A percentile compares a stretch with the other conserved stretches of the same genome.
Conservation (phyloP, 2,797 vertebrate genomes). For the Antennarius maculatus region DNA sequence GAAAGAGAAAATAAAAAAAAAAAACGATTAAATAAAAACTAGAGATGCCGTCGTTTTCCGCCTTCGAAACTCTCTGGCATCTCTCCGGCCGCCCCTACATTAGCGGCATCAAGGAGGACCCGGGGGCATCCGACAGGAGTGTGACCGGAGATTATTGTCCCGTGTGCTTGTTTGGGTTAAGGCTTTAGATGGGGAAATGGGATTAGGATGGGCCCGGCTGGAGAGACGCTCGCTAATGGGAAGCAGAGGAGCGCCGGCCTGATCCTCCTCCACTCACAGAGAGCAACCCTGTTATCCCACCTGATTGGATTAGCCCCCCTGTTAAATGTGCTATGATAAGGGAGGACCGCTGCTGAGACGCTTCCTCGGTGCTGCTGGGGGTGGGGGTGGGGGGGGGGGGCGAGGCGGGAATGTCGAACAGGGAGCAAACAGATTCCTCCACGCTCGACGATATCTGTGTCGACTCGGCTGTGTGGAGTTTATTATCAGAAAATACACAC, state of each 20-base stretch:
- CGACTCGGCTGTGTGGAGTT: constrained; percentile 9
- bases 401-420: constrained; percentile 27
- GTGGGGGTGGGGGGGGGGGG: constrained; percentile 47
- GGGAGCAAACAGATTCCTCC: constrained; percentile 58
- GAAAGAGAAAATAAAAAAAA: constrained; percentile 31
- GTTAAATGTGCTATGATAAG: constrained; percentile 84
- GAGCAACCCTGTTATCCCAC: constrained; percentile 81
- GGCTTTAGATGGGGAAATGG: constrained; percentile 86
- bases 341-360: constrained; percentile 73
- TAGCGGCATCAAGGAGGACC: constrained; percentile 72
- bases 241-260: constrained; percentile 77
- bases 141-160: constrained; percentile 83
- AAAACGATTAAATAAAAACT: constrained; percentile 46
- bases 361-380: constrained; percentile 49
- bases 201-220: constrained; percentile 82
- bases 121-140: constrained; percentile 72
- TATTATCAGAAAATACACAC: background rate
- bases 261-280: constrained; percentile 78
- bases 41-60: constrained; percentile 47
- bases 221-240: constrained; percentile 80
- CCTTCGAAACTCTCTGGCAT: constrained; percentile 62
- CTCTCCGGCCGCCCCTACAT: constrained; percentile 64
- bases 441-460: constrained; percentile 30
- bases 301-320: constrained; percentile 83
- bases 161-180: constrained; percentile 83